Percentiles rank a stretch among this genome's conserved stretches.
These are phyloP conservation scores for Bradypodion pumilum DNA, from an alignment of 2,797 vertebrate genomes.

Conservation along the genomic window DNA sequence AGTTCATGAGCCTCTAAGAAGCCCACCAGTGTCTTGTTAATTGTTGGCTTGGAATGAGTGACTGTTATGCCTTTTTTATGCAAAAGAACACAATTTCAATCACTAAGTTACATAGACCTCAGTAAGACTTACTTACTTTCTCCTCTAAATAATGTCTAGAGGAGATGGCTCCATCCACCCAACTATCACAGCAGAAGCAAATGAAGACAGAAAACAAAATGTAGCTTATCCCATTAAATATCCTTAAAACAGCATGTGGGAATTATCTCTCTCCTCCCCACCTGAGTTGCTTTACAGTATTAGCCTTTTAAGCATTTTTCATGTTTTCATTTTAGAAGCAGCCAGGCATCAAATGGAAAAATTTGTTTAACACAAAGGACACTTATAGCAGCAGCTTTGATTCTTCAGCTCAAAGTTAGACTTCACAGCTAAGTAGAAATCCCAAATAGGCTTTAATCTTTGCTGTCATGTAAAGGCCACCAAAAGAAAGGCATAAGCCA, in stretches of 20 bases:
- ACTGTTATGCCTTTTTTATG: too few relatives aligned
- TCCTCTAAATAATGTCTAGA: neutral
- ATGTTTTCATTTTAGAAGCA: conserved; percentile 25
- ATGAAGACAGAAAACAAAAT: neutral
- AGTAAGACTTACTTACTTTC: neutral
- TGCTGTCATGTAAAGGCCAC: neutral
- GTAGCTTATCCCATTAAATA: neutral
- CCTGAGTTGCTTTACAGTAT: conserved; percentile 7
- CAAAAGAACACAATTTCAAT: too few relatives aligned
- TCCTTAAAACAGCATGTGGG: neutral
- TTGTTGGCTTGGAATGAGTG: too few relatives aligned
- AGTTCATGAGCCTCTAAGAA: too few relatives aligned
- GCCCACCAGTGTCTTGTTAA: too few relatives aligned
- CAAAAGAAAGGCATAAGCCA: neutral
- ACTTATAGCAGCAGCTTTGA: neutral
- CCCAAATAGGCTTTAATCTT: neutral
- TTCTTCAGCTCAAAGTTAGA: neutral
- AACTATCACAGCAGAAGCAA: neutral
- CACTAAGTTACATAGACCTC: too few relatives aligned
- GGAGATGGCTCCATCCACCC: neutral
- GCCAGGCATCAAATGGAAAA: neutral
- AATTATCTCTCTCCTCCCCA: neutral
- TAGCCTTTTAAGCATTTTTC: conserved; percentile 14
- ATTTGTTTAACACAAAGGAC: conserved; percentile 1
- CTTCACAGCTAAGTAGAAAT: neutral